Conservation (phyloP, 2,888 invertebrate species). For the Diarsia dahlii region DNA sequence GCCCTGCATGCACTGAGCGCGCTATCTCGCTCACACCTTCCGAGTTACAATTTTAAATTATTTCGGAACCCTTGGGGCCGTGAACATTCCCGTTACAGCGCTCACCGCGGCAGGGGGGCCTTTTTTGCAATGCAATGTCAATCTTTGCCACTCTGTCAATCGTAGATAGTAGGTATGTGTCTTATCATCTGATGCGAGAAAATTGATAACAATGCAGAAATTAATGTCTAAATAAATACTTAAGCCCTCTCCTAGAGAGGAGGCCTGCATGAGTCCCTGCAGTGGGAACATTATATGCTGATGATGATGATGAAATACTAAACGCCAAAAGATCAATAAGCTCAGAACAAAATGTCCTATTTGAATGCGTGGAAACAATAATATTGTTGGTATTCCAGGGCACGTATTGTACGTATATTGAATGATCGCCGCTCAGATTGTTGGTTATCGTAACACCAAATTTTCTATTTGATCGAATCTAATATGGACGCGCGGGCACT, state of each 20-base stretch:
- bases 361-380: constrained; percentile 51
- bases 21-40: constrained; percentile 74
- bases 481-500: constrained; percentile 71
- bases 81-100: constrained; percentile 70
- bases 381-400: constrained; percentile 51
- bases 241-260: not conserved
- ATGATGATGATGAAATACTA: not conserved
- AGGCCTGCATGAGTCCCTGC: too few relatives aligned
- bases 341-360: constrained; percentile 24
- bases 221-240: not conserved
- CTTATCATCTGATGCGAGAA: constrained; percentile 51
- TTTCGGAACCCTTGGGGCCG: constrained; percentile 58
- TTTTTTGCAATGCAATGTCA: constrained; percentile 71
- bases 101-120: constrained; percentile 68
- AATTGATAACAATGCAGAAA: not conserved
- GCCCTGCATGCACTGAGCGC: constrained; percentile 70
- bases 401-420: constrained; percentile 70
- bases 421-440: constrained; percentile 79
- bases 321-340: not conserved
- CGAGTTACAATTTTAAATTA: constrained; percentile 69
- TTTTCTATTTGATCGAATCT: constrained; percentile 85
- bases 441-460: constrained; percentile 78
- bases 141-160: constrained; percentile 69
- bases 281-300: too few relatives aligned
- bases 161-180: constrained; percentile 65